phyloP scores from a whole-genome alignment of 1,140 invertebrate genomes.

The Octopus sinensis region DNA sequence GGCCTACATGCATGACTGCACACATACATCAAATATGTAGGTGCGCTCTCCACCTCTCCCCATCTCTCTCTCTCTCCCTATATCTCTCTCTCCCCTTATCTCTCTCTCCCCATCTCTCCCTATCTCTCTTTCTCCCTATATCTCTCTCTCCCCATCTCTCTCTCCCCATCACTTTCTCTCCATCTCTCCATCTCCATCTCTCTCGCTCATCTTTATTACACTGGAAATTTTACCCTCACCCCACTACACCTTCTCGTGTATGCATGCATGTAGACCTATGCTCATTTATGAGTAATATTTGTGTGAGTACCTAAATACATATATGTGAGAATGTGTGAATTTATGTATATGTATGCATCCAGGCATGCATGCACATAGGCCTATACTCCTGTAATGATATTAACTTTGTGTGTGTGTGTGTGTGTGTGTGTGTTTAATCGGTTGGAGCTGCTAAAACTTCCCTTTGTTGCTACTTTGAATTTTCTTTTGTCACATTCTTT shows the following conservation, averaged over 20 bases:
- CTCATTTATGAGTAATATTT: not conserved
- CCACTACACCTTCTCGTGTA: not conserved
- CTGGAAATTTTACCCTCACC: not conserved
- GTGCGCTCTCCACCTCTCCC: constrained; percentile 1
- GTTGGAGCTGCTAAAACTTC: too few relatives aligned
- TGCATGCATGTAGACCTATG: not conserved
- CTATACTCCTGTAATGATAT: not conserved
- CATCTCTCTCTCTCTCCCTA: constrained; percentile 15
- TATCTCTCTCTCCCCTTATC: not conserved
- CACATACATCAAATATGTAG: too few relatives aligned
- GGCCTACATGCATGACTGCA: too few relatives aligned
- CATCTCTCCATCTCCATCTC: constrained; percentile 24
- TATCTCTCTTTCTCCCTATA: not conserved
- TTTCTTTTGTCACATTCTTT: too few relatives aligned
- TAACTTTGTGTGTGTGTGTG: not conserved
- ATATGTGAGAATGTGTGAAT: not conserved
- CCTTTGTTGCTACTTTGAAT: too few relatives aligned
- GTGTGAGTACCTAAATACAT: not conserved
- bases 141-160: constrained; percentile 22
- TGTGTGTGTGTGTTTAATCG: not conserved
- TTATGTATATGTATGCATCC: not conserved
- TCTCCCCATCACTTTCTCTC: constrained; percentile 25
- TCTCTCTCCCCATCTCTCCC: constrained; percentile 11
- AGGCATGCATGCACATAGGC: not conserved
- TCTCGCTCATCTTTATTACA: constrained; percentile 16